Conservation (phyloP, 1,140 invertebrate species). For the Anastatus disparis region DNA sequence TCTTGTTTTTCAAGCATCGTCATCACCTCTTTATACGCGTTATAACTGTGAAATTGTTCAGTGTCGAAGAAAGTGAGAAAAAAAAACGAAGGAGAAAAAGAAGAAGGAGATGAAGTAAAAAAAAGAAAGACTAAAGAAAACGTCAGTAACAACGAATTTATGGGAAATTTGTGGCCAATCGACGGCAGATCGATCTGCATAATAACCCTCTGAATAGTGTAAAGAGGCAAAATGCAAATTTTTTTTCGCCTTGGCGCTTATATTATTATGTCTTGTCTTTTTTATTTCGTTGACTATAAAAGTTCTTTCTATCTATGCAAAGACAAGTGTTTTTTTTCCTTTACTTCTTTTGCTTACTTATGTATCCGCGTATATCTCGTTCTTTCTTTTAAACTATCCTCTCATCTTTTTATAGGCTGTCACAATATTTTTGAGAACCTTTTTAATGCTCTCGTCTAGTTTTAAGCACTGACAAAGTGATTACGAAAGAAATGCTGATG, state of each 20-base stretch:
- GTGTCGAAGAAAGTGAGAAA: conserved; percentile 7
- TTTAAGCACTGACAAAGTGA: background rate
- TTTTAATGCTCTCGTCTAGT: conserved; percentile 27
- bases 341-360: background rate
- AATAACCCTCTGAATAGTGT: conserved; percentile 41
- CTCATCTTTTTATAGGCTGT: background rate
- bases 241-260: conserved; percentile 11
- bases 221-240: conserved; percentile 47
- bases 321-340: conserved; percentile 16
- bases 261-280: conserved; percentile 44
- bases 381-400: background rate
- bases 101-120: too few relatives aligned
- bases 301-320: background rate
- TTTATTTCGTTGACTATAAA: conserved; percentile 41
- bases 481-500: background rate
- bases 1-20: conserved; percentile 3
- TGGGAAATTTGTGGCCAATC: conserved; percentile 46
- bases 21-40: background rate
- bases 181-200: conserved; percentile 48
- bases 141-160: conserved; percentile 47
- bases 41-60: conserved; percentile 8
- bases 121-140: conserved; percentile 30
- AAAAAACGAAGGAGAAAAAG: conserved; percentile 28
- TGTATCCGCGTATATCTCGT: background rate
- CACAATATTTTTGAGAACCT: conserved; percentile 25